Percentiles rank a stretch among this genome's conserved stretches.
These are phyloP conservation scores for Gerosis bhagava DNA, from an alignment of 2,888 invertebrate species.

Conservation along the genomic window DNA sequence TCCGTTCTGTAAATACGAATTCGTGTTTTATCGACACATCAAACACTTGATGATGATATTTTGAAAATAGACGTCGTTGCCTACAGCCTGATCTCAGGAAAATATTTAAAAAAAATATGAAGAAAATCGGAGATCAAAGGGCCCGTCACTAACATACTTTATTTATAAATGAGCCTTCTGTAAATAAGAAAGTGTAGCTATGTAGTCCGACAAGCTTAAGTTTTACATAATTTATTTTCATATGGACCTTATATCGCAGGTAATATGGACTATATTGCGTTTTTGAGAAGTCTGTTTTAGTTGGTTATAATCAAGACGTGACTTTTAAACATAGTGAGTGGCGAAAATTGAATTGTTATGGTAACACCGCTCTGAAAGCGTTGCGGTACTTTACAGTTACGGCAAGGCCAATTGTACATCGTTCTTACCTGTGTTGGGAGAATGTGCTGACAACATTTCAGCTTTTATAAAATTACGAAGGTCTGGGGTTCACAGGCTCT, in stretches of 20 bases:
- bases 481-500: no score
- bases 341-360: conserved; percentile 57
- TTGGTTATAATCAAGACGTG: conserved; percentile 38
- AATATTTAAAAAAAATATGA: conserved; percentile 46
- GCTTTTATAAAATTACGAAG: no score
- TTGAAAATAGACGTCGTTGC: conserved; percentile 33
- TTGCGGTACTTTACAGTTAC: conserved; percentile 40
- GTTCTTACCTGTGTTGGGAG: no score
- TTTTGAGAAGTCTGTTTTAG: not conserved
- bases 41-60: conserved; percentile 39
- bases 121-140: conserved; percentile 47
- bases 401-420: no score
- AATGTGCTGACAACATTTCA: no score
- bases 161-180: conserved; percentile 45
- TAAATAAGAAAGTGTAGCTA: conserved; percentile 38
- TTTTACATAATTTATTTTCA: not conserved
- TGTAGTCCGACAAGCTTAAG: conserved; percentile 25
- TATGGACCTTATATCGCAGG: not conserved
- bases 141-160: conserved; percentile 45
- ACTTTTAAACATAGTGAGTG: conserved; percentile 53
- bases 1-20: conserved; percentile 34
- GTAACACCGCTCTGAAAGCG: conserved; percentile 39
- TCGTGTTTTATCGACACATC: conserved; percentile 41
- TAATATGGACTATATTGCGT: not conserved
- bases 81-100: conserved; percentile 33